phyloP scores from a whole-genome alignment of 2,113 vertebrate species.

The Stigmatopora argus region DNA sequence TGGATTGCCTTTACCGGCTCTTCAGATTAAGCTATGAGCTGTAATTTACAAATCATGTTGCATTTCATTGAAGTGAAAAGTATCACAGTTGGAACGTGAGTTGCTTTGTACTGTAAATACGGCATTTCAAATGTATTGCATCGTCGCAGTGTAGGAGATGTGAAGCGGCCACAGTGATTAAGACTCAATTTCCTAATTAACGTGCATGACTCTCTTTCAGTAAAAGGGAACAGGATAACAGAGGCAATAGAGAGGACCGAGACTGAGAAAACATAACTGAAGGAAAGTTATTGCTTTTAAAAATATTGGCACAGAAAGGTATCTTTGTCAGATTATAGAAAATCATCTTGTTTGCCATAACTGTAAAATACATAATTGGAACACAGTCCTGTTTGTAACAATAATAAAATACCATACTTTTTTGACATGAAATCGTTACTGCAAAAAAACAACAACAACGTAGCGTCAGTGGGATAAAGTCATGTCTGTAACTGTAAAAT shows the following conservation, averaged over 20 bases:
- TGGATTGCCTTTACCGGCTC: background rate
- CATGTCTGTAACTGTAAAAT: no score
- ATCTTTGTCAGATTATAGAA: background rate
- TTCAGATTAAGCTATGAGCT: background rate
- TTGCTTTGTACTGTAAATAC: background rate
- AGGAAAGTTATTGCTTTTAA: slow-evolving; percentile 19
- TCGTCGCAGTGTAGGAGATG: slow-evolving; percentile 11
- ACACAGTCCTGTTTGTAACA: no score
- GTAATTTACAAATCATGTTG: background rate
- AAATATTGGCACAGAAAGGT: slow-evolving; percentile 15
- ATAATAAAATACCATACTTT: no score
- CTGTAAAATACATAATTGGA: background rate
- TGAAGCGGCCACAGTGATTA: background rate
- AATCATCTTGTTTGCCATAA: slow-evolving; percentile 38
- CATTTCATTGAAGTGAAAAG: background rate
- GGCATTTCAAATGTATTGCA: background rate
- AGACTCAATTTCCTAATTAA: background rate
- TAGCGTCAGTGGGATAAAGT: no score
- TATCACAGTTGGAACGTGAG: background rate
- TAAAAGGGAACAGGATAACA: slow-evolving; percentile 1
- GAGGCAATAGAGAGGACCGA: slow-evolving; percentile 3
- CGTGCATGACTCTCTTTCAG: slow-evolving; percentile 32
- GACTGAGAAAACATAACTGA: slow-evolving; percentile 4
- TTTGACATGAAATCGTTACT: no score
- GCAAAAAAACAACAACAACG: no score